A percentile compares a stretch with the other conserved stretches of the same genome.
Conservation (phyloP, 1,140 invertebrate genomes). For the Cydia fagiglandana region DNA sequence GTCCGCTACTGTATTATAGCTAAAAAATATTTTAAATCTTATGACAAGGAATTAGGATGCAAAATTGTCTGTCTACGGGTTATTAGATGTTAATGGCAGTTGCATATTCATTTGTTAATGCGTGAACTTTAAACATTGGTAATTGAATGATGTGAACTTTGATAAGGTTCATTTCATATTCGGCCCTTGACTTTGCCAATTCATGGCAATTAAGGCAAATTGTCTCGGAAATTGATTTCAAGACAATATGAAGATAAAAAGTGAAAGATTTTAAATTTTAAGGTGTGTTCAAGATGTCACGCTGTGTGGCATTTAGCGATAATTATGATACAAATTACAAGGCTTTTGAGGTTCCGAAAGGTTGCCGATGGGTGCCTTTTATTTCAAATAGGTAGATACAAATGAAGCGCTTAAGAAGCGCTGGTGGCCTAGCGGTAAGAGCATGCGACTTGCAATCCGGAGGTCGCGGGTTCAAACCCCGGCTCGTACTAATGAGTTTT, state of each 20-base stretch:
- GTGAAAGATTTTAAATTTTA: neutral
- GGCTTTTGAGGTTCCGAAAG: neutral
- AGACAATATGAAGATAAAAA: neutral
- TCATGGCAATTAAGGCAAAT: neutral
- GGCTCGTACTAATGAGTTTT: no score
- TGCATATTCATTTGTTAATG: conserved; percentile 23
- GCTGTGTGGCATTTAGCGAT: neutral
- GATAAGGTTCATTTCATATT: conserved; percentile 19
- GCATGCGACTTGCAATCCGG: no score
- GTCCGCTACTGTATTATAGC: neutral
- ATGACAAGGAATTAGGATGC: neutral
- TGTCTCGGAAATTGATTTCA: conserved; percentile 2
- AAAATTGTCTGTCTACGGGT: neutral
- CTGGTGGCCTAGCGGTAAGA: no score
- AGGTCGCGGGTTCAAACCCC: no score
- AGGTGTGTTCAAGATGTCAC: conserved; percentile 10
- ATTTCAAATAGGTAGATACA: neutral
- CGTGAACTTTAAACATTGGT: conserved; percentile 24
- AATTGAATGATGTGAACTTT: conserved; percentile 31
- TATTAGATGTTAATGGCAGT: neutral
- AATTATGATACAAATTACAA: neutral
- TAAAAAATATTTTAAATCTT: neutral
- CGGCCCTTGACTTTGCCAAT: neutral
- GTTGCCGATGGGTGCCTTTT: neutral
- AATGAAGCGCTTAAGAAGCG: no score